phyloP scores from a whole-genome alignment of 2,888 invertebrate genomes.

The Gastracanthus pulcherrimus region DNA sequence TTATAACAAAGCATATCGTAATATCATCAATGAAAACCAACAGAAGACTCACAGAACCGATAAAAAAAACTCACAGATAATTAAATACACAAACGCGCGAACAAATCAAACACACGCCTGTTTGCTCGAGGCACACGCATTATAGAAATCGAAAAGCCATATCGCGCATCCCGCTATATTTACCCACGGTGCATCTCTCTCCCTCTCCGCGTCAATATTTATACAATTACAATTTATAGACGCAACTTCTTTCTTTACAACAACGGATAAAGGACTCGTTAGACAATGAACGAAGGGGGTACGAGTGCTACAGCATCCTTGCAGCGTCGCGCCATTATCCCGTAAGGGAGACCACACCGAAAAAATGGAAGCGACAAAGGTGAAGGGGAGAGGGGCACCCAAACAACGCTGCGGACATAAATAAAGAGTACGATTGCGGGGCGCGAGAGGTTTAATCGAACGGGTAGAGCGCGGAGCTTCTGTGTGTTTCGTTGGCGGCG shows the following conservation, averaged over 20 bases:
- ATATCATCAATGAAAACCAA: no score
- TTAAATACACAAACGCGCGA: no score
- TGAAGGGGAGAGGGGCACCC: background rate
- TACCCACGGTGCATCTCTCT: background rate
- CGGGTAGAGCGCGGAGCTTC: background rate
- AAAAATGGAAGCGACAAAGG: background rate
- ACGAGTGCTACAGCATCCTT: background rate
- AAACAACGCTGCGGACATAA: conserved; percentile 20
- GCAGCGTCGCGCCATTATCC: conserved; percentile 3
- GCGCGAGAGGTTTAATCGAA: conserved; percentile 25
- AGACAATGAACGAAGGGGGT: background rate
- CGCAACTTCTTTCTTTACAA: conserved; percentile 6
- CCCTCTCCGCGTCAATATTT: conserved; percentile 16
- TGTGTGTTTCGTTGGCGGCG: conserved; percentile 2
- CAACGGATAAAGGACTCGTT: conserved; percentile 33
- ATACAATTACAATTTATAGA: background rate
- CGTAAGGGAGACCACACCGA: background rate
- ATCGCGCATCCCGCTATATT: background rate
- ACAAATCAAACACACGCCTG: conserved; percentile 14
- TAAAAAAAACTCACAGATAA: no score
- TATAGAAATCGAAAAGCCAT: background rate
- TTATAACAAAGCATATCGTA: no score
- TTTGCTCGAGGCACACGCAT: background rate
- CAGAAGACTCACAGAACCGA: no score
- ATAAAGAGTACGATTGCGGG: conserved; percentile 10